These are phyloP conservation scores for Darevskia mixta DNA, from an alignment of 2,797 vertebrate species.

Conservation along the genomic window DNA sequence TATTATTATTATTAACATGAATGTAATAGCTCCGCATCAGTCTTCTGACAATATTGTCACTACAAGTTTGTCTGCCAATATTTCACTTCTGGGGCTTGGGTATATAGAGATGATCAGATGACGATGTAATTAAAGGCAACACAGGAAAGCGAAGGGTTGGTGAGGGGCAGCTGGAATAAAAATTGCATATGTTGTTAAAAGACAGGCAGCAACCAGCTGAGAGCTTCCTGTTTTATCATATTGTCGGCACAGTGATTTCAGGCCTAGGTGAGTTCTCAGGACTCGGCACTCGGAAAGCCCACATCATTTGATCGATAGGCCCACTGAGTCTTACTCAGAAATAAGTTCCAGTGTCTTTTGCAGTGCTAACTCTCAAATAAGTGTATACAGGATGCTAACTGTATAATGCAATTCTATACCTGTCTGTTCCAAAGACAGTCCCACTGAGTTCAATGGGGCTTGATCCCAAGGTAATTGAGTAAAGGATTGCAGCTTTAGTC, in stretches of 20 bases:
- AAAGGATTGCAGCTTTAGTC: not conserved
- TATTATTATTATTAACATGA: conserved; percentile 63
- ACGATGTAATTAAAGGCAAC: conserved; percentile 77
- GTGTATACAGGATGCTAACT: not conserved
- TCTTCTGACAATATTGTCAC: conserved; percentile 75
- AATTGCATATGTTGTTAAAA: conserved; percentile 22
- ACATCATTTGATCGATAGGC: not conserved
- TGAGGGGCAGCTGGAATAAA: conserved; percentile 56
- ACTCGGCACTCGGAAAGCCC: not conserved
- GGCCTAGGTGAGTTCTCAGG: not conserved
- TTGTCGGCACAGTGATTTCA: not conserved
- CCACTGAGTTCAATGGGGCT: no score
- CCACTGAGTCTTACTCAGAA: not conserved
- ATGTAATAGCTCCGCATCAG: conserved; percentile 64
- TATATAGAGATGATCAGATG: conserved; percentile 60
- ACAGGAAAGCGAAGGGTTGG: conserved; percentile 33
- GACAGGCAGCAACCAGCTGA: conserved; percentile 29
- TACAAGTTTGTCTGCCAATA: conserved; percentile 70
- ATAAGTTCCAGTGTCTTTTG: not conserved
- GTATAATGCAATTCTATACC: no score
- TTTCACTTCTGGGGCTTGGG: conserved; percentile 71
- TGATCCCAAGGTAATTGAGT: no score
- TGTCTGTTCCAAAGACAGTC: no score
- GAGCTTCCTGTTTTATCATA: not conserved
- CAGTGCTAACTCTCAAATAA: not conserved